Conservation (phyloP, 2,113 vertebrate genomes). For the Rhineura floridana region DNA sequence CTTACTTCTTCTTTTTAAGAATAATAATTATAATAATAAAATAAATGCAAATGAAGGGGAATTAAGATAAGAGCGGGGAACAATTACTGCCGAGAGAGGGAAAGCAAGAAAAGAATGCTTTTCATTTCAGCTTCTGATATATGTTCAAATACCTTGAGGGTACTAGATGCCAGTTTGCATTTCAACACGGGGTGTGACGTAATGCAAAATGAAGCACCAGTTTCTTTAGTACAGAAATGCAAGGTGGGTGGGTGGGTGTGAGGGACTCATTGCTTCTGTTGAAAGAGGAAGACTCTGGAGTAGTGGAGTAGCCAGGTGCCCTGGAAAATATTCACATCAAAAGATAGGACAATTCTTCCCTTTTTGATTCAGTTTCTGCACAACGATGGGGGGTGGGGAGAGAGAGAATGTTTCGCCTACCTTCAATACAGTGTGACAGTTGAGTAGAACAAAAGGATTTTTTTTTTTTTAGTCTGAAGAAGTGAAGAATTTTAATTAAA, state of each 20-base stretch:
- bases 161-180: slow-evolving; percentile 63
- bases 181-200: slow-evolving; percentile 54
- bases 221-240: slow-evolving; percentile 67
- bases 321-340: slow-evolving; percentile 23
- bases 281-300: slow-evolving; percentile 54
- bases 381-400: not conserved
- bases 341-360: not conserved
- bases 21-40: not conserved
- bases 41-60: slow-evolving; percentile 37
- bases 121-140: slow-evolving; percentile 58
- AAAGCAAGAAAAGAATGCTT: slow-evolving; percentile 24
- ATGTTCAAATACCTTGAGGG: slow-evolving; percentile 67
- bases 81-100: slow-evolving; percentile 45
- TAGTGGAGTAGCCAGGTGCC: slow-evolving; percentile 30
- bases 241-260: slow-evolving; percentile 39
- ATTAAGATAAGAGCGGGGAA: slow-evolving; percentile 62
- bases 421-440: not conserved
- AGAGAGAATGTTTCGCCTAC: too few species aligned
- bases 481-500: not conserved
- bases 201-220: slow-evolving; percentile 58
- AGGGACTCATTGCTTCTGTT: slow-evolving; percentile 43
- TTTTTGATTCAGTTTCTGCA: slow-evolving; percentile 26
- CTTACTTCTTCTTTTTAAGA: slow-evolving; percentile 14
- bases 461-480: not conserved
- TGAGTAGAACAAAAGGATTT: slow-evolving; percentile 3